Conservation (phyloP, 1,140 invertebrate species). For the Periplaneta americana region DNA sequence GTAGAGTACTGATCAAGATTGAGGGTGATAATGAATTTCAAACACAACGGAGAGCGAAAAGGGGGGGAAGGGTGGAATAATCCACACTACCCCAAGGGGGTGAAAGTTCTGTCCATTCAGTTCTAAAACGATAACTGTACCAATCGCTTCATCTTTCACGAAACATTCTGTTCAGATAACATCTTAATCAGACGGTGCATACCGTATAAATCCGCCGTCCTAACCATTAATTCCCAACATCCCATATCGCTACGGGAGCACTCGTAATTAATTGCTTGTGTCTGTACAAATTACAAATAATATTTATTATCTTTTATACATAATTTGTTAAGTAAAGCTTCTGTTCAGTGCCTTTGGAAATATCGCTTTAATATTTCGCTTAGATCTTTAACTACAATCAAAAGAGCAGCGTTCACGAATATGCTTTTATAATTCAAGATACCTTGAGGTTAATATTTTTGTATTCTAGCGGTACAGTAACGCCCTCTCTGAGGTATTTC, state of each 20-base stretch:
- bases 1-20: neutral
- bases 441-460: neutral
- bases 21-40: neutral
- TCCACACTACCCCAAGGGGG: neutral
- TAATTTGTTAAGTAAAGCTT: neutral
- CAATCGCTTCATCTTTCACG: neutral
- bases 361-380: neutral
- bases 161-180: neutral
- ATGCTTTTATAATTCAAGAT: neutral
- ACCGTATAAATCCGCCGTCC: neutral
- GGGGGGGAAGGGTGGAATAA: neutral
- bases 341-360: neutral
- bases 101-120: neutral
- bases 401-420: neutral
- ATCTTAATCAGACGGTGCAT: neutral
- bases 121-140: too few species aligned
- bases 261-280: neutral
- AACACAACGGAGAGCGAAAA: neutral
- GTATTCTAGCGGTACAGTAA: neutral
- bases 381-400: neutral
- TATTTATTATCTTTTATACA: neutral
- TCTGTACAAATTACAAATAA: neutral
- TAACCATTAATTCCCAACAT: neutral
- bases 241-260: neutral
- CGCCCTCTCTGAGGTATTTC: neutral